These are phyloP conservation scores for Auanema sp. DNA, from an alignment of 2,888 invertebrate genomes.

Conservation along the genomic window DNA sequence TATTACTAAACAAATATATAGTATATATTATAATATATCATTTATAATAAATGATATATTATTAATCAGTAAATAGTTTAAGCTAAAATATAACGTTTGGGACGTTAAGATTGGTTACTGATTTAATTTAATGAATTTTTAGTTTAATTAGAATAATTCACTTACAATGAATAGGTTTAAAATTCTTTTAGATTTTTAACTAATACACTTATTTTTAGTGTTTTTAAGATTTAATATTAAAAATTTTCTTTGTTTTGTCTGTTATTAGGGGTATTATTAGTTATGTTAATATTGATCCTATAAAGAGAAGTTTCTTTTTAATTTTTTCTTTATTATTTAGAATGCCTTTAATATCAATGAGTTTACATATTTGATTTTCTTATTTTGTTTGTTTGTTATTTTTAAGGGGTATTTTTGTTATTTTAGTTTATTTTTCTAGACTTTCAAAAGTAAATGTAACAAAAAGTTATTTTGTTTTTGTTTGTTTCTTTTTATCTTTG, in stretches of 20 bases:
- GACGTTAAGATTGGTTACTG: conserved; percentile 41
- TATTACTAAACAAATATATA: conserved; percentile 14
- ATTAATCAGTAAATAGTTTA: conserved; percentile 40
- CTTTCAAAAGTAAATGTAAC: conserved; percentile 41
- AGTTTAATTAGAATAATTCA: conserved; percentile 52
- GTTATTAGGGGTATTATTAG: conserved; percentile 36
- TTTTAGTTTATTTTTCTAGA: conserved; percentile 51
- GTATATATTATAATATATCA: conserved; percentile 10
- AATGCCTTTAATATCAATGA: conserved; percentile 37
- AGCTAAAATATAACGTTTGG: conserved; percentile 49
- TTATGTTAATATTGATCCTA: conserved; percentile 43
- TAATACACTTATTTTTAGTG: conserved; percentile 47
- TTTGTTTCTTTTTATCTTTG: conserved; percentile 27
- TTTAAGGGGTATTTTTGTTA: conserved; percentile 51
- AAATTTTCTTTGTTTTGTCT: conserved; percentile 38
- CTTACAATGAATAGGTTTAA: conserved; percentile 50
- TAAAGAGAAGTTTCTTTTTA: conserved; percentile 47
- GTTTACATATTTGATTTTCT: conserved; percentile 43
- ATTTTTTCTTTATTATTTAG: conserved; percentile 44
- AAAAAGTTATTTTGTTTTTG: conserved; percentile 28
- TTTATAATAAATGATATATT: conserved; percentile 6
- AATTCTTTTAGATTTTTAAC: conserved; percentile 38
- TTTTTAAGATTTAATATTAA: conserved; percentile 45
- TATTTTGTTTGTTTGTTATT: conserved; percentile 52
- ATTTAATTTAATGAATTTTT: conserved; percentile 30